phyloP scores from a whole-genome alignment of 1,140 invertebrate species.

The Lucilia sericata region DNA sequence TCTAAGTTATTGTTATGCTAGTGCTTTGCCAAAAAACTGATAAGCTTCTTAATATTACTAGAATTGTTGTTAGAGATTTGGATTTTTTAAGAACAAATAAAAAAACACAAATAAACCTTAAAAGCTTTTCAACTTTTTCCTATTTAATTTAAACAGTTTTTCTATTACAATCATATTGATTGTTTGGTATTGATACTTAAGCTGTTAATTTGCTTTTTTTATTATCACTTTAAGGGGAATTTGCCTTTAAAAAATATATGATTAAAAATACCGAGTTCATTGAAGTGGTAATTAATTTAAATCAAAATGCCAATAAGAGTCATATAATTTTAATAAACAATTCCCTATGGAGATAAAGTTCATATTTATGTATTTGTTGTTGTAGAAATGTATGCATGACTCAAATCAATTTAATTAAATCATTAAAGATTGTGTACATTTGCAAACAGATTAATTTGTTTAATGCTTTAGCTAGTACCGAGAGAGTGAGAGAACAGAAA shows the following conservation, averaged over 20 bases:
- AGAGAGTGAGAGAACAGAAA: too few species aligned
- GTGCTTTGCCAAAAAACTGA: background rate
- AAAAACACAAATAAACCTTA: background rate
- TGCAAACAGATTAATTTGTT: background rate
- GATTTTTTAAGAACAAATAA: background rate
- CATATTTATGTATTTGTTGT: background rate
- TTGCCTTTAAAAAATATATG: background rate
- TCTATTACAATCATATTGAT: background rate
- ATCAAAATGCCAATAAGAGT: constrained; percentile 1
- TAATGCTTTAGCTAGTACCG: background rate
- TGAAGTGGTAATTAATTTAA: constrained; percentile 24
- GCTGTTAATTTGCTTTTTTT: background rate
- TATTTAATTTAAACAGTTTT: background rate
- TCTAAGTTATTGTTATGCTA: background rate
- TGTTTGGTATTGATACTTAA: background rate
- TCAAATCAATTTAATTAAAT: constrained; percentile 6
- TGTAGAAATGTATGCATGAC: background rate
- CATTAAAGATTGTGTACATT: background rate
- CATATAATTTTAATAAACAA: background rate
- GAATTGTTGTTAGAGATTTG: background rate
- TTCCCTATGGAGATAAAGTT: background rate
- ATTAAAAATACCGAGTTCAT: background rate
- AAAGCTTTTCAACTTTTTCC: background rate
- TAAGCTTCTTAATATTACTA: background rate
- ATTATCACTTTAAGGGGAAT: background rate